Evolutionary conservation across 2,888 invertebrate species (phyloP).

Genomic region (Xanthorhoe designata): DNA sequence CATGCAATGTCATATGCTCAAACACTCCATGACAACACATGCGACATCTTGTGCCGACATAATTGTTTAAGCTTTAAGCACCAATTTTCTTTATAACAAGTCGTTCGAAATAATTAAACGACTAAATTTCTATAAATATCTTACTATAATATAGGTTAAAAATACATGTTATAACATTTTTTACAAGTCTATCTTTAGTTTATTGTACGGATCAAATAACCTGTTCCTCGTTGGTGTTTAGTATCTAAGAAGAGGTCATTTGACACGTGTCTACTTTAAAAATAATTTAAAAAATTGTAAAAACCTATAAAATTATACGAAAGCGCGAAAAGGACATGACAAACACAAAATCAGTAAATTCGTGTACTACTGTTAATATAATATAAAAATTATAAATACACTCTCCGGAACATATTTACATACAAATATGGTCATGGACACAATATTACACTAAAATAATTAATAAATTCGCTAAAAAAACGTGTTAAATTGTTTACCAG

Average conservation of each 20-base stretch:
- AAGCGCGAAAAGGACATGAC: conserved; percentile 59
- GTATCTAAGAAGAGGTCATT: conserved; percentile 58
- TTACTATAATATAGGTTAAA: conserved; percentile 85
- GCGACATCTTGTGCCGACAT: conserved; percentile 73
- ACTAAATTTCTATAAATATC: conserved; percentile 86
- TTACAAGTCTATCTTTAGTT: conserved; percentile 84
- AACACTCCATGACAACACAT: conserved; percentile 79
- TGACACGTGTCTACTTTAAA: conserved; percentile 58
- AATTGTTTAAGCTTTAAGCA: conserved; percentile 84
- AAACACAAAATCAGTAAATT: conserved; percentile 59
- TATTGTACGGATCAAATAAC: conserved; percentile 59
- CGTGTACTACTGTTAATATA: conserved; percentile 62
- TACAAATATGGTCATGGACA: conserved; percentile 62
- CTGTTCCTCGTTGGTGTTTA: conserved; percentile 53
- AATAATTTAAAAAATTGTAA: conserved; percentile 63
- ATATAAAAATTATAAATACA: conserved; percentile 57
- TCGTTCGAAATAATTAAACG: conserved; percentile 86
- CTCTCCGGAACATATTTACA: conserved; percentile 80
- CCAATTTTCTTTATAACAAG: conserved; percentile 86
- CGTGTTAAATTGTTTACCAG: conserved; percentile 71
- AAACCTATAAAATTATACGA: conserved; percentile 62
- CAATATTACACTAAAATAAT: conserved; percentile 68
- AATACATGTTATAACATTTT: conserved; percentile 85
- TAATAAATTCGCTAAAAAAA: conserved; percentile 81
- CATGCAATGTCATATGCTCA: conserved; percentile 84